Percentiles rank a stretch among this genome's conserved stretches.
These are phyloP conservation scores for Ornithoptera alexandrae DNA, from an alignment of 2,888 invertebrate species.

Conservation along the genomic window DNA sequence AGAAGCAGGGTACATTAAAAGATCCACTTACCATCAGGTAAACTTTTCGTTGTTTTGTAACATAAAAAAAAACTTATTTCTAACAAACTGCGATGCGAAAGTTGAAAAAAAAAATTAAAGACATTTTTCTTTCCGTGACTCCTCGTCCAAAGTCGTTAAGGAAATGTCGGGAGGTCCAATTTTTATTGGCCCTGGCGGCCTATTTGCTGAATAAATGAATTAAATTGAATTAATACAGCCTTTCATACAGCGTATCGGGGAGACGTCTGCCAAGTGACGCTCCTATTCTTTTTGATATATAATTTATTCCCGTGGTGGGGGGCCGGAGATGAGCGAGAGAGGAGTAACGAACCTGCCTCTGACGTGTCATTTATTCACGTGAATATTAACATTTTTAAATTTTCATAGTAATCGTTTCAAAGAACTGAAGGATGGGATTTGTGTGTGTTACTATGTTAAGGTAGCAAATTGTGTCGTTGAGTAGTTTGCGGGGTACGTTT, in stretches of 20 bases:
- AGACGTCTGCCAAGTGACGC: conserved; percentile 27
- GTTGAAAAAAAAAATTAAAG: conserved; percentile 18
- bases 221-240: conserved; percentile 32
- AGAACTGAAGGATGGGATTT: too few species aligned
- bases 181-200: conserved; percentile 32
- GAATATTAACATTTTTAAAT: too few species aligned
- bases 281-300: conserved; percentile 15
- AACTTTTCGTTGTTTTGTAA: too few species aligned
- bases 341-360: background rate
- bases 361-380: background rate
- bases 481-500: too few species aligned
- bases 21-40: too few species aligned
- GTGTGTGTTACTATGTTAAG: too few species aligned
- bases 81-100: background rate
- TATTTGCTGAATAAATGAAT: conserved; percentile 34
- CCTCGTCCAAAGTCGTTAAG: conserved; percentile 27
- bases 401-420: too few species aligned
- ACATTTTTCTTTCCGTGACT: conserved; percentile 24
- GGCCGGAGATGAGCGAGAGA: background rate
- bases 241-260: conserved; percentile 24
- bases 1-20: too few species aligned
- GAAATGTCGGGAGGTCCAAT: conserved; percentile 30
- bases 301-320: conserved; percentile 9
- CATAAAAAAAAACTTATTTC: too few species aligned
- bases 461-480: too few species aligned